A percentile compares a stretch with the other conserved stretches of the same genome.
These are phyloP conservation scores for Ceyx cyanopectus DNA, from an alignment of 2,113 vertebrate species.

Conservation along the genomic window DNA sequence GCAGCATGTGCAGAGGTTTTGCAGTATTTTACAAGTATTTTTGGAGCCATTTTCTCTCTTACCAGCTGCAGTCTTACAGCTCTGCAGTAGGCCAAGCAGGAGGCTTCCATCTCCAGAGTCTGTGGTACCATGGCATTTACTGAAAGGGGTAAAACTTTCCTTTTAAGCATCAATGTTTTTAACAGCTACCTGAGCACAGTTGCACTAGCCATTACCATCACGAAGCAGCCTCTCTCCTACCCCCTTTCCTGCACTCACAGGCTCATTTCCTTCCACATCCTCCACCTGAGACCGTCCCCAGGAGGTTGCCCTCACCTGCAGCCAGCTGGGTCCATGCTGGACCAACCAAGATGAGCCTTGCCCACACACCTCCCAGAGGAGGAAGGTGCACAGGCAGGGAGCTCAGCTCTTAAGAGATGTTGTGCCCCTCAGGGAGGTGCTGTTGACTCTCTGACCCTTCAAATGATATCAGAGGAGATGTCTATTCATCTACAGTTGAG, in stretches of 20 bases:
- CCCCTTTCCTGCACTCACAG: neutral
- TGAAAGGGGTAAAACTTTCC: neutral
- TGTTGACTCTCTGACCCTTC: neutral
- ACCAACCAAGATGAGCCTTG: neutral
- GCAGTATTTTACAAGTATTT: neutral
- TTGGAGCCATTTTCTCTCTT: neutral
- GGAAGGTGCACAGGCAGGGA: neutral
- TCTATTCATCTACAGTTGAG: neutral
- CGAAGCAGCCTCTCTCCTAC: neutral
- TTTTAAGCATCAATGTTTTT: neutral
- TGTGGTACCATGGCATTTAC: accelerated
- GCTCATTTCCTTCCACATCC: neutral
- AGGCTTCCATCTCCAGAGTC: neutral
- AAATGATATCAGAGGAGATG: neutral
- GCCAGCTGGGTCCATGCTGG: neutral
- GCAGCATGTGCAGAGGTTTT: neutral
- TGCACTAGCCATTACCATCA: accelerated
- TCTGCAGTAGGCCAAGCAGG: neutral
- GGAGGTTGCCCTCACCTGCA: neutral
- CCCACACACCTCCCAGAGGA: accelerated
- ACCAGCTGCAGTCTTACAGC: neutral
- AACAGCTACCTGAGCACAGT: neutral
- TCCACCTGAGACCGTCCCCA: constrained; percentile 14
- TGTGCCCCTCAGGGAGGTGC: neutral
- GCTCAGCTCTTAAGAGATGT: neutral